Evolutionary conservation across 2,888 invertebrate genomes (phyloP).

Genomic region (Thera britannica): DNA sequence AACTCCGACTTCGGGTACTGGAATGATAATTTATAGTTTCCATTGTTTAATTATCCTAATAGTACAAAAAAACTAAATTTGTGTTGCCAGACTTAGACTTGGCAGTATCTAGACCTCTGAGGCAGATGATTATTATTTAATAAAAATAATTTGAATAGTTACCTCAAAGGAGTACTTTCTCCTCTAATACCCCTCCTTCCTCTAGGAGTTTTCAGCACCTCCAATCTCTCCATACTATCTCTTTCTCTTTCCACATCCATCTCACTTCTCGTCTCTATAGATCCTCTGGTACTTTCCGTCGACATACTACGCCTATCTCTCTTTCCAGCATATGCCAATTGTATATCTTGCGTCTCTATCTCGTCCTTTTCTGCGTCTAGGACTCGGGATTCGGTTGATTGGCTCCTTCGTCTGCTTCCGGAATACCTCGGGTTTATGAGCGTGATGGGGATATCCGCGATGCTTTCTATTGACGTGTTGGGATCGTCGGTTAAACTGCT

Average conservation of each 20-base stretch:
- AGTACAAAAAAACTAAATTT: no score
- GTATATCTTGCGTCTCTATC: conserved; percentile 10
- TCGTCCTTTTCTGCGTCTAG: not conserved
- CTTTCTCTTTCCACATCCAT: conserved; percentile 6
- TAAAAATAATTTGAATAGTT: conserved; percentile 13
- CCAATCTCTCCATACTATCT: conserved; percentile 28
- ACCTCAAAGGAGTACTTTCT: conserved; percentile 65
- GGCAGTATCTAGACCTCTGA: no score
- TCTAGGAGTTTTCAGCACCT: conserved; percentile 61
- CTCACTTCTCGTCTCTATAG: conserved; percentile 1
- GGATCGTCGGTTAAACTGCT: conserved; percentile 78
- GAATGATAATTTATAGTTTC: no score
- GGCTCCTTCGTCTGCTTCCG: conserved; percentile 40
- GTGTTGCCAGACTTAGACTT: no score
- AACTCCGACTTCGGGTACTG: no score
- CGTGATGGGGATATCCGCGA: conserved; percentile 75
- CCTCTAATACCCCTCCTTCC: conserved; percentile 62
- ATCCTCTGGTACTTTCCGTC: conserved; percentile 9
- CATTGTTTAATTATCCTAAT: no score
- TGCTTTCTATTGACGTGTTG: conserved; percentile 74
- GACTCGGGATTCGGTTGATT: conserved; percentile 14
- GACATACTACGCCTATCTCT: conserved; percentile 15
- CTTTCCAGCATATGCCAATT: not conserved
- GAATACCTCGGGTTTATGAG: conserved; percentile 72
- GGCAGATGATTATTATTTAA: no score